These are phyloP conservation scores for Sciaenops ocellatus DNA, from an alignment of 2,797 vertebrate species.

Conservation along the genomic window DNA sequence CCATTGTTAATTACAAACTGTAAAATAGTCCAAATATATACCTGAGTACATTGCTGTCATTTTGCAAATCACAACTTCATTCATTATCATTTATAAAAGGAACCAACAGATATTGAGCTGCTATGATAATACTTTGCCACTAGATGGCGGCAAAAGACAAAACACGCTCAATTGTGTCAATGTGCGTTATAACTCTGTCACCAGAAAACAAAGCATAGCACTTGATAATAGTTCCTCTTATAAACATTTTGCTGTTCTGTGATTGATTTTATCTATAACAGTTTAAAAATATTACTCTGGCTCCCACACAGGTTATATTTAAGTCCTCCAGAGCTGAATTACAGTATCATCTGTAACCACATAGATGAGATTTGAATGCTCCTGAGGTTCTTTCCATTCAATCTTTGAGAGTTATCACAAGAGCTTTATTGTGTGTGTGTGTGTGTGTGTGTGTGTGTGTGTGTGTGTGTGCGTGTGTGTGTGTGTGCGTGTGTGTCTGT, in stretches of 20 bases:
- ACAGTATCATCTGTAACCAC: background rate
- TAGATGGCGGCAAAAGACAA: conserved; percentile 51
- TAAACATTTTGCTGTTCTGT: background rate
- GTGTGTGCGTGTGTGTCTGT: background rate
- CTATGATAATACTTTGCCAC: conserved; percentile 42
- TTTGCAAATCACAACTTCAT: background rate
- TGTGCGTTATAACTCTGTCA: background rate
- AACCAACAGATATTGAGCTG: background rate
- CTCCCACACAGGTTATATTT: background rate
- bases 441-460: no score
- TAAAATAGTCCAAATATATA: background rate
- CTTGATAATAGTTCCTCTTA: background rate
- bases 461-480: no score
- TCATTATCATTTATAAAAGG: background rate
- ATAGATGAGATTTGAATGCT: background rate
- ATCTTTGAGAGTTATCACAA: background rate
- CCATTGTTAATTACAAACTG: background rate
- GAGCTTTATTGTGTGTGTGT: no score
- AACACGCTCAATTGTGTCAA: background rate
- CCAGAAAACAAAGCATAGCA: background rate
- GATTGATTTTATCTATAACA: background rate
- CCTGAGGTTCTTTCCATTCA: background rate
- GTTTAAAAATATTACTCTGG: background rate
- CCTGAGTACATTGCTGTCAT: background rate
- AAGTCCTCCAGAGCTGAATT: background rate